Percentiles rank a stretch among this genome's conserved stretches.
phyloP scores from a whole-genome alignment of 1,140 invertebrate species.

The Antheraea mylitta region DNA sequence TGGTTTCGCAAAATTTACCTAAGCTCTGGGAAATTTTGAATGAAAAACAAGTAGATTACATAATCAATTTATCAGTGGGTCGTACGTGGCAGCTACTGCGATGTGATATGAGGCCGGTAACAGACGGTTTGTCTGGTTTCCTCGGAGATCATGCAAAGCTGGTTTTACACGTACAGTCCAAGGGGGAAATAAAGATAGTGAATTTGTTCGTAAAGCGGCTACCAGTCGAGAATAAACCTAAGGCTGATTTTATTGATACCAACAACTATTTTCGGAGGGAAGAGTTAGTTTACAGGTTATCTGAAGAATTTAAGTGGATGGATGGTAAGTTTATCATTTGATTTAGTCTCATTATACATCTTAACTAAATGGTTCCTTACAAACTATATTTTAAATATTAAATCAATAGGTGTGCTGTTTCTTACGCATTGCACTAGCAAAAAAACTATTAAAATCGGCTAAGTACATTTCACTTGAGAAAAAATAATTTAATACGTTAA shows the following conservation, averaged over 20 bases:
- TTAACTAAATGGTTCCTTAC: too few species aligned
- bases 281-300: constrained; percentile 37
- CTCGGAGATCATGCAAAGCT: constrained; percentile 52
- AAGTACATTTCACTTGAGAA: too few species aligned
- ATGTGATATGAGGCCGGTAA: constrained; percentile 33
- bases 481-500: too few species aligned
- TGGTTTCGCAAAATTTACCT: not conserved
- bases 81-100: constrained; percentile 31
- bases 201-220: constrained; percentile 52
- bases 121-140: constrained; percentile 48
- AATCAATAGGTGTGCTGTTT: too few species aligned
- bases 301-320: constrained; percentile 39
- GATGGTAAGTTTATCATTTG: constrained; percentile 33
- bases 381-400: too few species aligned
- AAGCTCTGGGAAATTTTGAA: constrained; percentile 32
- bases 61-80: constrained; percentile 31
- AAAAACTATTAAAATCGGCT: too few species aligned
- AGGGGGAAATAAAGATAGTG: constrained; percentile 25
- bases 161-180: constrained; percentile 30
- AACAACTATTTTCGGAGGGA: constrained; percentile 48
- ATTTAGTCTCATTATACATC: too few species aligned
- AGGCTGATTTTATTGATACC: constrained; percentile 47
- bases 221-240: constrained; percentile 46
- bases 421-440: too few species aligned
- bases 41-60: constrained; percentile 38